phyloP scores from a whole-genome alignment of 1,140 invertebrate species.

The Aphis craccivora region DNA sequence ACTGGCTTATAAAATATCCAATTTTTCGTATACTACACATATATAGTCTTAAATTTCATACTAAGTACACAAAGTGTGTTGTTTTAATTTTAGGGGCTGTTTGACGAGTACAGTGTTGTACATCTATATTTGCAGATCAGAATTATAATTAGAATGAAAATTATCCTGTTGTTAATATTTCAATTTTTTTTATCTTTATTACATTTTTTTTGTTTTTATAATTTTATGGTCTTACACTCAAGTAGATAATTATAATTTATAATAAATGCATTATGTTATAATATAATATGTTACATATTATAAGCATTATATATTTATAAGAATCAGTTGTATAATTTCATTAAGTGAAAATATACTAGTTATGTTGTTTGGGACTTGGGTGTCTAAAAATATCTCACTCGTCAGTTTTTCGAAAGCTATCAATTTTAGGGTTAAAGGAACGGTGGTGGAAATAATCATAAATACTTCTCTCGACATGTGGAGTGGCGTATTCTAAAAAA shows the following conservation, averaged over 20 bases:
- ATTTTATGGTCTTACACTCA: not conserved
- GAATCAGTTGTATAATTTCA: not conserved
- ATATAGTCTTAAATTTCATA: no score
- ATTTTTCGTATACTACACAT: no score
- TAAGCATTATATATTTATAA: not conserved
- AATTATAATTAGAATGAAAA: no score
- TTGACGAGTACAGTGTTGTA: no score
- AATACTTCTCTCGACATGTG: conserved; percentile 18
- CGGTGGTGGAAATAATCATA: conserved; percentile 20
- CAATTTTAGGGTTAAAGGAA: conserved; percentile 15
- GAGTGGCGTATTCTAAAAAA: conserved; percentile 11
- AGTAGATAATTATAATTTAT: no score
- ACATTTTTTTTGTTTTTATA: not conserved
- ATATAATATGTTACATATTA: not conserved
- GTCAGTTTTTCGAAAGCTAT: conserved; percentile 2
- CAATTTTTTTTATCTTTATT: not conserved
- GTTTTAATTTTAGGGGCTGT: no score
- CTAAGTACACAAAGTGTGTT: no score
- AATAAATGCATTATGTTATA: not conserved
- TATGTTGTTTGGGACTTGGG: not conserved
- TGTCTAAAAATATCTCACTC: not conserved
- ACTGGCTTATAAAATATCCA: no score
- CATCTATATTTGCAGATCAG: no score
- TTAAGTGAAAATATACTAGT: not conserved
- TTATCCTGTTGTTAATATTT: not conserved